phyloP scores from a whole-genome alignment of 2,797 vertebrate species.

The Phrynocephalus guinanensis region DNA sequence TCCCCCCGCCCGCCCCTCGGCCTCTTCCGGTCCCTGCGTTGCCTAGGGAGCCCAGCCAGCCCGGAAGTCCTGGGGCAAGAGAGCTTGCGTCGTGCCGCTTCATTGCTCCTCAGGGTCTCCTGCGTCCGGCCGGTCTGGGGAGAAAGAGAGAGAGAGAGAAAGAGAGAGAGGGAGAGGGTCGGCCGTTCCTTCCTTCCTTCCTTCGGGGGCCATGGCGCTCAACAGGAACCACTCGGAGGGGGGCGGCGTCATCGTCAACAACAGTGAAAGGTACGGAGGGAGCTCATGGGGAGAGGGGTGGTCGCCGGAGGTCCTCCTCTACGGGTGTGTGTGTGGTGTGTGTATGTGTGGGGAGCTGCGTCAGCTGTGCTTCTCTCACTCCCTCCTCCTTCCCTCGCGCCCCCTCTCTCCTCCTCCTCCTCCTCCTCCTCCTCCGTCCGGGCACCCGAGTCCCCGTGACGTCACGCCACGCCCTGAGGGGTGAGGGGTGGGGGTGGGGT shows the following conservation, averaged over 20 bases:
- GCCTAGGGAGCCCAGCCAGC: background rate
- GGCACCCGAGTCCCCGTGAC: background rate
- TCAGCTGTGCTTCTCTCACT: background rate
- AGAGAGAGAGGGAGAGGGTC: background rate
- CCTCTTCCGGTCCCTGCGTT: background rate
- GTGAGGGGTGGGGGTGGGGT: background rate
- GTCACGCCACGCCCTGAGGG: background rate
- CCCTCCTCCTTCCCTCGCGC: no score
- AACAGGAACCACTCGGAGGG: conserved; percentile 93
- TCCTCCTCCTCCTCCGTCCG: no score
- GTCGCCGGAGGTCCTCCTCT: background rate
- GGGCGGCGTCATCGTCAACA: conserved; percentile 94
- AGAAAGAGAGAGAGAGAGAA: fast-evolving
- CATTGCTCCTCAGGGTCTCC: background rate
- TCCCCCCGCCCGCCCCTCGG: no score
- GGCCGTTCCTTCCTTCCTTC: background rate
- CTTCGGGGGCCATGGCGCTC: conserved; percentile 83
- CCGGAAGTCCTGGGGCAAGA: background rate
- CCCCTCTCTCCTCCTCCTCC: background rate
- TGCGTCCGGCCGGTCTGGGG: background rate
- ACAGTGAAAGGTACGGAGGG: conserved; percentile 89
- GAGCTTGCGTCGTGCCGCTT: conserved; percentile 32
- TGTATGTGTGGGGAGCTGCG: background rate
- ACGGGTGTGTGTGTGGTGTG: background rate
- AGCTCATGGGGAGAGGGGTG: no score